These are phyloP conservation scores for Trissolcus basalis DNA, from an alignment of 1,140 invertebrate species.

Conservation along the genomic window DNA sequence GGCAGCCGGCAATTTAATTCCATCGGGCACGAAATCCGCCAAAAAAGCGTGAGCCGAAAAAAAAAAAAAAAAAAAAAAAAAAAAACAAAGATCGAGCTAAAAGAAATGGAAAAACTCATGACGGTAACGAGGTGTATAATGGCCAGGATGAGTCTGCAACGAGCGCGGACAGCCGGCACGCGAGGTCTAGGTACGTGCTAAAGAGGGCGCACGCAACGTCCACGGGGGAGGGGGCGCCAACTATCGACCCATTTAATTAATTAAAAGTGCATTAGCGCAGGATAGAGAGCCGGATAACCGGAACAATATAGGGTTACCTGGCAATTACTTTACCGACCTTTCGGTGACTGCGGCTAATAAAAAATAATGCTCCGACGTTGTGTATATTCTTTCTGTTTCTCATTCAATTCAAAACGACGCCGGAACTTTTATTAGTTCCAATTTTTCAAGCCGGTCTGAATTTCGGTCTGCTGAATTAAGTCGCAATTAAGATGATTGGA, in stretches of 20 bases:
- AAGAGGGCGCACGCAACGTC: conserved; percentile 52
- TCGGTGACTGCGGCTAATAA: conserved; percentile 54
- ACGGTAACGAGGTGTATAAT: conserved; percentile 49
- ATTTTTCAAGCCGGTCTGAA: too few relatives aligned
- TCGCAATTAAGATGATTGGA: too few relatives aligned
- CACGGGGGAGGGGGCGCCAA: conserved; percentile 47
- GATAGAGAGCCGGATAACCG: conserved; percentile 61
- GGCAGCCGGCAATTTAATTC: conserved; percentile 28
- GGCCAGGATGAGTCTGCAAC: conserved; percentile 70
- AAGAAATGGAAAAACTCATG: conserved; percentile 39
- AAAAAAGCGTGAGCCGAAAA: conserved; percentile 13
- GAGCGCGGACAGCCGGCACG: conserved; percentile 71
- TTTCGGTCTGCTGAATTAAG: too few relatives aligned
- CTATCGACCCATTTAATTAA: conserved; percentile 76
- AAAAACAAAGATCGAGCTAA: conserved; percentile 22
- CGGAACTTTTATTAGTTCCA: too few relatives aligned
- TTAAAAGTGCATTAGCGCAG: conserved; percentile 76
- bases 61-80: conserved; percentile 40
- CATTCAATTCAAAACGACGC: too few relatives aligned
- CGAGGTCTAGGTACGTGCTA: conserved; percentile 67
- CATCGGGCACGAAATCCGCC: conserved; percentile 32
- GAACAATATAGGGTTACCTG: conserved; percentile 65
- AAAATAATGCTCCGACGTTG: conserved; percentile 40
- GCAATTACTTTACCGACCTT: conserved; percentile 68
- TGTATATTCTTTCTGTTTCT: too few relatives aligned